phyloP scores from a whole-genome alignment of 2,113 vertebrate species.

The Datnioides undecimradiatus region DNA sequence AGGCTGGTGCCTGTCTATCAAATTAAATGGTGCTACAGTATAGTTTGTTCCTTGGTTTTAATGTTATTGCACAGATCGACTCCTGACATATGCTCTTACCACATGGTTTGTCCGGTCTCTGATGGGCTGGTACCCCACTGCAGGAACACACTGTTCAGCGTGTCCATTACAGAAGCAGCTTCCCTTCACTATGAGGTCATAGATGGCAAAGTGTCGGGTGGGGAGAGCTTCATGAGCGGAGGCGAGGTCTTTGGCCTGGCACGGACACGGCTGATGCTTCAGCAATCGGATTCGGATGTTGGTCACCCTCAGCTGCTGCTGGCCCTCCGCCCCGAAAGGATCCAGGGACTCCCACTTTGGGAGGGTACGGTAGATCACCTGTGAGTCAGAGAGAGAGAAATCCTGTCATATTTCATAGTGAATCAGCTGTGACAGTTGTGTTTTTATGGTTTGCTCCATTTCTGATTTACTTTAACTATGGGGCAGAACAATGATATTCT shows the following conservation, averaged over 20 bases:
- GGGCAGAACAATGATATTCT: background rate
- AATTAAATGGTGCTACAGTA: too few relatives aligned
- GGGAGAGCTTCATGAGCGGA: slow-evolving; percentile 45
- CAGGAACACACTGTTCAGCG: slow-evolving; percentile 90
- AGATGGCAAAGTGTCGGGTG: slow-evolving; percentile 89
- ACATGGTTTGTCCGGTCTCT: slow-evolving; percentile 84
- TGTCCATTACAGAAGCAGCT: slow-evolving; percentile 98
- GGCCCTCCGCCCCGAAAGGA: slow-evolving; percentile 89
- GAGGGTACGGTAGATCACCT: slow-evolving; percentile 95
- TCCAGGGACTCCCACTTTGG: slow-evolving; percentile 87
- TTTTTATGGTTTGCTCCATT: background rate
- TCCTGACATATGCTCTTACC: too few relatives aligned
- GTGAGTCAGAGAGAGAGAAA: slow-evolving; percentile 14
- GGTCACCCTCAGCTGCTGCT: slow-evolving; percentile 91
- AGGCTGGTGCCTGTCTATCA: too few relatives aligned
- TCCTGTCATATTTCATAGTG: background rate
- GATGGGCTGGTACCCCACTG: slow-evolving; percentile 84
- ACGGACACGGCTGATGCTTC: slow-evolving; percentile 90
- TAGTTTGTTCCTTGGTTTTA: too few relatives aligned
- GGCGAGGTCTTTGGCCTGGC: slow-evolving; percentile 74
- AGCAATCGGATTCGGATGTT: slow-evolving; percentile 91
- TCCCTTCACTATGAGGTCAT: slow-evolving; percentile 96
- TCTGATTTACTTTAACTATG: background rate
- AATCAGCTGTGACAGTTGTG: background rate
- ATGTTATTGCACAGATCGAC: too few relatives aligned